Conservation (phyloP, 2,888 invertebrate species). For the Cerceris ruficornis region DNA sequence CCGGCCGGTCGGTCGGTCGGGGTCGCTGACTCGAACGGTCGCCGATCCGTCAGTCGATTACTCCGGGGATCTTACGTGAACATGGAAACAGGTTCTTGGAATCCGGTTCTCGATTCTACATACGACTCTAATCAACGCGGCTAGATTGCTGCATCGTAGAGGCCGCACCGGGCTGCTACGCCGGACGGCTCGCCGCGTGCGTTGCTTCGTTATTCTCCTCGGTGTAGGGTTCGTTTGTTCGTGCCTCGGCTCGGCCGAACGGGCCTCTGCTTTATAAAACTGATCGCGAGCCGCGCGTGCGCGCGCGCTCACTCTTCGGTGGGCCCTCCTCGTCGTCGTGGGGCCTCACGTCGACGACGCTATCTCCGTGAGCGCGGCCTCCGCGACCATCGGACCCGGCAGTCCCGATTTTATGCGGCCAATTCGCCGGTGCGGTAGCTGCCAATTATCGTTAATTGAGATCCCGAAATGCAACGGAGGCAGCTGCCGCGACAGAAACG, state of each 20-base stretch:
- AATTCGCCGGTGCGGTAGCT: slow-evolving; percentile 67
- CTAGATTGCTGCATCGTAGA: slow-evolving; percentile 81
- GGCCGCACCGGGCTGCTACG: slow-evolving; percentile 46
- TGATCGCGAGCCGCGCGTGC: slow-evolving; percentile 5
- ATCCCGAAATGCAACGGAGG: slow-evolving; percentile 67
- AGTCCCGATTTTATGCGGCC: slow-evolving; percentile 61
- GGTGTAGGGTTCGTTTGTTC: slow-evolving; percentile 54
- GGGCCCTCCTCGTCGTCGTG: too few species aligned
- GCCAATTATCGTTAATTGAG: slow-evolving; percentile 78
- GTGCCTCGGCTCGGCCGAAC: slow-evolving; percentile 10
- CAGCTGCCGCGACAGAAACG: slow-evolving; percentile 64
- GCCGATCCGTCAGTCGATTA: slow-evolving; percentile 82
- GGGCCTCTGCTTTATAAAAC: slow-evolving; percentile 23
- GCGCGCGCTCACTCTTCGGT: not conserved
- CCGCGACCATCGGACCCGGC: slow-evolving; percentile 24
- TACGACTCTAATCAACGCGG: slow-evolving; percentile 82
- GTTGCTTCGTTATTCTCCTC: slow-evolving; percentile 59
- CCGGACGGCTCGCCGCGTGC: slow-evolving; percentile 53
- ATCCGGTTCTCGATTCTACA: slow-evolving; percentile 82
- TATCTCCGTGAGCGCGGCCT: slow-evolving; percentile 1
- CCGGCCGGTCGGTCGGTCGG: slow-evolving; percentile 70
- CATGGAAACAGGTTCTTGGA: slow-evolving; percentile 82
- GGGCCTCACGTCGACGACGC: too few species aligned
- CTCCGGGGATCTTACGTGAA: slow-evolving; percentile 82
- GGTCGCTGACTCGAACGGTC: slow-evolving; percentile 82